Conservation (phyloP, 2,113 vertebrate genomes). For the Muntiacus muntjak region DNA sequence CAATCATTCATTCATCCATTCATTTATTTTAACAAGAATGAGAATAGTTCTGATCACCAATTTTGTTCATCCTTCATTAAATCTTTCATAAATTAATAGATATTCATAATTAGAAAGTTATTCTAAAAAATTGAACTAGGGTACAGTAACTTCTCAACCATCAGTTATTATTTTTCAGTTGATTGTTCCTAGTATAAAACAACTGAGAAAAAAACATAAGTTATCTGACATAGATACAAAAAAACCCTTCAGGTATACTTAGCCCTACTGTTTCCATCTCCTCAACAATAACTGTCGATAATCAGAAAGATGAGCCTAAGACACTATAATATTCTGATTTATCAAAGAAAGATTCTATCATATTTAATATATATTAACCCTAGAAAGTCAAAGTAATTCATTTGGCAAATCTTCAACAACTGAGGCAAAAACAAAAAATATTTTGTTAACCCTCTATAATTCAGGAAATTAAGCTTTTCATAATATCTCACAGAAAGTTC, state of each 20-base stretch:
- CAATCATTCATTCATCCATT: not conserved
- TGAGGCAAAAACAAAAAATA: slow-evolving; percentile 7
- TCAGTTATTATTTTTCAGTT: not conserved
- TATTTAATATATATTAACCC: not conserved
- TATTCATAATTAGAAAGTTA: not conserved
- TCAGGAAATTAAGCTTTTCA: not conserved
- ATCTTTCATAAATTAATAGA: not conserved
- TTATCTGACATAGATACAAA: not conserved
- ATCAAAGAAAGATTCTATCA: not conserved
- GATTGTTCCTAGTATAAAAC: not conserved
- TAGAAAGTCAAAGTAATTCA: not conserved
- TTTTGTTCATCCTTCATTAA: not conserved
- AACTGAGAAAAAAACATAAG: not conserved
- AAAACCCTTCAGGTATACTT: not conserved
- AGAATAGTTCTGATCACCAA: not conserved
- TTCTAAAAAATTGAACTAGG: not conserved
- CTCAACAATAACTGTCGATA: not conserved
- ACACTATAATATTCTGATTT: not conserved
- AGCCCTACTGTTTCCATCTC: not conserved
- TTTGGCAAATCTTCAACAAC: not conserved
- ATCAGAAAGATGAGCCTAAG: not conserved
- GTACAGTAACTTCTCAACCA: not conserved
- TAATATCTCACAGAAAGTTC: not conserved
- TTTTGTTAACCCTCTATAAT: not conserved
- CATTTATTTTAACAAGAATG: not conserved